Percentiles rank a stretch among this genome's conserved stretches.
phyloP scores from a whole-genome alignment of 2,888 invertebrate species.

The Heteromyza rotundicornis region DNA sequence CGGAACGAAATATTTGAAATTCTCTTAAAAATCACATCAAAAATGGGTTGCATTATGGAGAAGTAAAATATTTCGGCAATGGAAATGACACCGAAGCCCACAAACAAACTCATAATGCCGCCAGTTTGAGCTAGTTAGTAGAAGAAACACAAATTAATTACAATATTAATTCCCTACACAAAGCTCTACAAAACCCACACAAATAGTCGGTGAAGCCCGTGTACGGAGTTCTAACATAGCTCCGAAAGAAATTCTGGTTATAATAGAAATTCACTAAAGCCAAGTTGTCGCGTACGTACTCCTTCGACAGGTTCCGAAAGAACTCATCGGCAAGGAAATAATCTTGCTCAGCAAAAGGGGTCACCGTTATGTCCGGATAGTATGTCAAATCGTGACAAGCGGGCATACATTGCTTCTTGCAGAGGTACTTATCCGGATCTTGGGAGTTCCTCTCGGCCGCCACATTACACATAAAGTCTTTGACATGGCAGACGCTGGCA shows the following conservation, averaged over 20 bases:
- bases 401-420: conserved; percentile 67
- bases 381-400: conserved; percentile 77
- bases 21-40: no score
- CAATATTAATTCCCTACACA: no score
- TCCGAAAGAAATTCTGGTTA: conserved; percentile 71
- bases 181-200: conserved; percentile 74
- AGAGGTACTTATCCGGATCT: conserved; percentile 30
- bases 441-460: conserved; percentile 44
- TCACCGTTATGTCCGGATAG: conserved; percentile 67
- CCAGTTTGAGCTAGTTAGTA: no score
- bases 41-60: no score
- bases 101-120: no score
- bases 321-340: conserved; percentile 30
- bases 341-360: conserved; percentile 61
- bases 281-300: conserved; percentile 66
- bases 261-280: conserved; percentile 77
- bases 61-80: no score
- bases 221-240: conserved; percentile 74
- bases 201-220: conserved; percentile 82
- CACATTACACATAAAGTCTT: conserved; percentile 69
- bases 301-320: conserved; percentile 37
- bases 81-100: no score
- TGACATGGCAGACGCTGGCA: conserved; percentile 73
- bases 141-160: no score
- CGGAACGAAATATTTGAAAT: no score